A percentile compares a stretch with the other conserved stretches of the same genome.
These are phyloP conservation scores for Spinus pinus DNA, from an alignment of 2,797 vertebrate species.

Conservation along the genomic window DNA sequence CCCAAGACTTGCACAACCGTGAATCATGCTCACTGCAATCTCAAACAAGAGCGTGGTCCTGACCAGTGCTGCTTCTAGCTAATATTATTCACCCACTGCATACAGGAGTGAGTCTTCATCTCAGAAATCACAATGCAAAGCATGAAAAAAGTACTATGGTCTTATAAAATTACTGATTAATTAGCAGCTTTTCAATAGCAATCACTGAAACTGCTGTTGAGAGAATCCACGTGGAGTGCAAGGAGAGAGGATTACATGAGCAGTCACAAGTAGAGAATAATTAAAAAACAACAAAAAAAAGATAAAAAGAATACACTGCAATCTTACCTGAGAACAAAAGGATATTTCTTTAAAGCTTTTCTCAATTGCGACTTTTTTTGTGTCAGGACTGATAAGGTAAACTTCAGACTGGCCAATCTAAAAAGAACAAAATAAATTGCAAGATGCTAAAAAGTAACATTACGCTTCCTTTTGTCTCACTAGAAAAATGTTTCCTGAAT, in stretches of 20 bases:
- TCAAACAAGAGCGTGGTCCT: not conserved
- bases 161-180: not conserved
- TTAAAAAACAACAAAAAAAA: not conserved
- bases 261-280: not conserved
- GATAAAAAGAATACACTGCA: not conserved
- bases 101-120: not conserved
- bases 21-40: not conserved
- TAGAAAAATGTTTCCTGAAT: not conserved
- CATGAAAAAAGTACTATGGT: not conserved
- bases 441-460: not conserved
- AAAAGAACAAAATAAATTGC: slow-evolving; percentile 56
- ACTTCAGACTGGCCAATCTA: slow-evolving; percentile 95
- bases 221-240: not conserved
- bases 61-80: not conserved
- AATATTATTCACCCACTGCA: not conserved
- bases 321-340: slow-evolving; percentile 95
- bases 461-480: not conserved
- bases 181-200: not conserved
- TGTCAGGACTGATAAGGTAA: slow-evolving; percentile 97
- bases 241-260: not conserved
- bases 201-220: not conserved
- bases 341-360: slow-evolving; percentile 99
- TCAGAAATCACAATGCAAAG: not conserved
- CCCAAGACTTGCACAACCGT: not conserved
- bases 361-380: slow-evolving; percentile 95